Base-by-base conservation (phyloP, 2,113 vertebrate genomes). In the Plotosus lineatus region DNA sequence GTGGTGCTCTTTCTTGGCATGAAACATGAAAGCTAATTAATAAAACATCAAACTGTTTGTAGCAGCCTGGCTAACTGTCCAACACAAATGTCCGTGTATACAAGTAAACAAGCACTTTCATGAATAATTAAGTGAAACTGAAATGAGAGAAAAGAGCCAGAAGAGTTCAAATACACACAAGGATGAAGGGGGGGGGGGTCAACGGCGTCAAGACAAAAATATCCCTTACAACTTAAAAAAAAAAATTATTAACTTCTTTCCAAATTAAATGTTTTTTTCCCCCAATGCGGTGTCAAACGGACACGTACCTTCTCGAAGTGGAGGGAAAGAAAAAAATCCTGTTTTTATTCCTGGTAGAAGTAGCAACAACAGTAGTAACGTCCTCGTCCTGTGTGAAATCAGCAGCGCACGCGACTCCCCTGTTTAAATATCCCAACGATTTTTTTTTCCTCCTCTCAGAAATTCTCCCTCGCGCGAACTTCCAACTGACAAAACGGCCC, bases 401-500 rank as follows among this genome's bases (percentile, higher is more conserved):
- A 79, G 82, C 86, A 68, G 66, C 84, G 75, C 82, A 78, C 77
- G 42, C 78, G 77, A 83, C 82, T 86, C 82, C 85, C 74, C 87
- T 84, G 78, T 73, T 60, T 72, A 72, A 88, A 89, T 90, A 91
- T 79, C 68, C 79, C 69, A 78, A 11, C 77, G 71, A 36, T 28
- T 33, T 71, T 82, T 48, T 48, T 79, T 77, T 21, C 5, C 50
- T 82, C 80, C 36, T 76, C 79, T 69, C 72, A 75, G 10, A 77
- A 79, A 78, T 44, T 21, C 50, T 46, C 77, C 85, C 78, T 48
- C 78, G 48, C 87, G 36, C 56, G 76, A 77, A 79, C 84, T 82
- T 82, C 80, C 76, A 58, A 40, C 48, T 65, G 65, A 61, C 78
- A 74, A 74, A 85, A 69, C 65, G 82, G 58, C 66, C 71, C 71